Conservation (phyloP, 1,140 invertebrate genomes). For the Gryllus bimaculatus region DNA sequence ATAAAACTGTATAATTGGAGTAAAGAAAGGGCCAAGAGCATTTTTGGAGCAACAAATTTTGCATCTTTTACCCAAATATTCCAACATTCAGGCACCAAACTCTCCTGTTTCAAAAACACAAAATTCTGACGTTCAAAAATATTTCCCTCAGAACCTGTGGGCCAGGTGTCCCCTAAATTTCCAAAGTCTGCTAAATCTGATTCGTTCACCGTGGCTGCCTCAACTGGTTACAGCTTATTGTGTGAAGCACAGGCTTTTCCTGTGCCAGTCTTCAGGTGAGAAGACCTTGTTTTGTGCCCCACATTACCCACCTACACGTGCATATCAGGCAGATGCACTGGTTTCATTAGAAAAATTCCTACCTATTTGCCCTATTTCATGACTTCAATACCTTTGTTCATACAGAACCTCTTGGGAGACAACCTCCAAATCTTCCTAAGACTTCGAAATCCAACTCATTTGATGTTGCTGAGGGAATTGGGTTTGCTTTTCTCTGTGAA, state of each 20-base stretch:
- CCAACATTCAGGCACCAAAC: constrained; percentile 1
- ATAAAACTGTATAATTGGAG: no score
- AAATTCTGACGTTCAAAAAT: constrained; percentile 7
- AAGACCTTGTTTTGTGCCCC: not conserved
- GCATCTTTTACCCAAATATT: not conserved
- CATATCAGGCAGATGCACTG: not conserved
- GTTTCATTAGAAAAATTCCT: not conserved
- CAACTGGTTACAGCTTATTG: constrained; percentile 50
- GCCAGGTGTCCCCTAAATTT: constrained; percentile 55
- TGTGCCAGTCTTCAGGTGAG: constrained; percentile 46
- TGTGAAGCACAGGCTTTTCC: constrained; percentile 57
- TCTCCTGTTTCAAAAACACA: not conserved
- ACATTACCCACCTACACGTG: not conserved
- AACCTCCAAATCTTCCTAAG: constrained; percentile 40
- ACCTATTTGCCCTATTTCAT: not conserved
- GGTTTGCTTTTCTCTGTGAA: constrained; percentile 38
- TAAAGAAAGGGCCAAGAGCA: no score
- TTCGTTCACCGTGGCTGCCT: constrained; percentile 7
- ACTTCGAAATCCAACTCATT: constrained; percentile 17
- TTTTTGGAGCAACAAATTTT: no score
- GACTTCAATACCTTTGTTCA: not conserved
- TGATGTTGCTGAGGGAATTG: constrained; percentile 20
- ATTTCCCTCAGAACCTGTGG: constrained; percentile 50
- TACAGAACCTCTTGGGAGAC: constrained; percentile 25
- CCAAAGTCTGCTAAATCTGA: constrained; percentile 34